Conservation (phyloP, 2,888 invertebrate genomes). For the Physocephala rufipes region DNA sequence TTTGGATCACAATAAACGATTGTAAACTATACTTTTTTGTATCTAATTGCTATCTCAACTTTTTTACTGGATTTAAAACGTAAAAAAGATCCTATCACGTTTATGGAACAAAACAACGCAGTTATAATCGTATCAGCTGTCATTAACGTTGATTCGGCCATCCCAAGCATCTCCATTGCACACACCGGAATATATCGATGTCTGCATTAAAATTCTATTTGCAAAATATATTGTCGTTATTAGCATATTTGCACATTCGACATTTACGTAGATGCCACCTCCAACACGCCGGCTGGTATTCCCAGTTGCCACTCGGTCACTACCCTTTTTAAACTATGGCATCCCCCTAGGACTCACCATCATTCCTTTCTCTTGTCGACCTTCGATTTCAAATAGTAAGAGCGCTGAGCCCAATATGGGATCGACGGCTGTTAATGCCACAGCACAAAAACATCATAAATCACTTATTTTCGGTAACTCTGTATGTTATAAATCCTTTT, state of each 20-base stretch:
- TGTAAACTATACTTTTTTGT: too few species aligned
- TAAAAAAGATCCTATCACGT: too few species aligned
- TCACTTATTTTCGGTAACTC: slow-evolving; percentile 35
- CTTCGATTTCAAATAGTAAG: background rate
- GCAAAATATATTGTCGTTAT: slow-evolving; percentile 35
- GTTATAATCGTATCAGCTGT: background rate
- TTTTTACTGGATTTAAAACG: too few species aligned
- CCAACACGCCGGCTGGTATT: slow-evolving; percentile 1
- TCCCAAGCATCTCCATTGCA: background rate
- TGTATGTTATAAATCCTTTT: slow-evolving; percentile 44
- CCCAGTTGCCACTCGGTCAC: background rate
- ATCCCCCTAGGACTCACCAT: background rate
- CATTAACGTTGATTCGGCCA: background rate
- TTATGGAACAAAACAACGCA: too few species aligned
- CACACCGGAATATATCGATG: slow-evolving; percentile 26
- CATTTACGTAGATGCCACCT: slow-evolving; percentile 16
- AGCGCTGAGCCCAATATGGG: background rate
- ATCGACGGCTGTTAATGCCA: slow-evolving; percentile 14
- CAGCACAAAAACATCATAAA: slow-evolving; percentile 37
- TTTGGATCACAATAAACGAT: too few species aligned
- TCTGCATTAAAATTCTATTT: slow-evolving; percentile 37
- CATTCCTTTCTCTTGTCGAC: background rate
- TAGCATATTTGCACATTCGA: slow-evolving; percentile 37
- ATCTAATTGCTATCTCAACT: too few species aligned
- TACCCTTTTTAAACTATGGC: background rate